Conservation (phyloP, 2,888 invertebrate genomes). For the Scrobipalpa costella region DNA sequence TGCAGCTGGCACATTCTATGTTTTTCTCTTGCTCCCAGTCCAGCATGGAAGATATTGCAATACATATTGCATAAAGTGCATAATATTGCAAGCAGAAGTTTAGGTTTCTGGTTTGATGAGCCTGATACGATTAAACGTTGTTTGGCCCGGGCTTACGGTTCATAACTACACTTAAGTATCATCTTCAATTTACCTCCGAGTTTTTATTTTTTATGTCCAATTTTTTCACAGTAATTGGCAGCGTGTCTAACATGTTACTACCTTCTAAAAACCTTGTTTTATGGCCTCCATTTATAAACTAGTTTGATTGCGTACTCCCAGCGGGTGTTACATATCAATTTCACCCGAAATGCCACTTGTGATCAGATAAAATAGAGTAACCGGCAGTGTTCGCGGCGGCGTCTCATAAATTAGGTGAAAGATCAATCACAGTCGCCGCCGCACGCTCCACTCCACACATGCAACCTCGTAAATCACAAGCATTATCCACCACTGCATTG, state of each 20-base stretch:
- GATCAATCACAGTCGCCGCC: constrained; percentile 40
- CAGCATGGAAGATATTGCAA: too few species aligned
- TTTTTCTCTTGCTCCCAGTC: too few species aligned
- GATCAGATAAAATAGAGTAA: constrained; percentile 15
- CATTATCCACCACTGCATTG: constrained; percentile 23
- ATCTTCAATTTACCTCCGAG: neutral
- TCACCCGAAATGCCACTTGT: constrained; percentile 21
- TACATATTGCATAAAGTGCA: neutral
- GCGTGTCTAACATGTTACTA: constrained; percentile 10
- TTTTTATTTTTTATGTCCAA: neutral
- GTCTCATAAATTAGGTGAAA: constrained; percentile 45
- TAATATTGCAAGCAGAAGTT: neutral
- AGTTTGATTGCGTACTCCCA: constrained; percentile 10
- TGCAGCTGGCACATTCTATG: too few species aligned
- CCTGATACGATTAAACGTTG: neutral
- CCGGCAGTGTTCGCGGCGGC: constrained; percentile 23
- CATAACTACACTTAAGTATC: neutral
- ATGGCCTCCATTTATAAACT: constrained; percentile 15
- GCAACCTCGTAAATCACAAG: constrained; percentile 30
- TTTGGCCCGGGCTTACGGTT: neutral
- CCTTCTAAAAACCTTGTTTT: constrained; percentile 12
- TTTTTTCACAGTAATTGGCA: constrained; percentile 8
- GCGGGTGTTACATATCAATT: constrained; percentile 16
- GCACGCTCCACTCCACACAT: constrained; percentile 20
- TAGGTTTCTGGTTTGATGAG: neutral